phyloP scores from a whole-genome alignment of 2,113 vertebrate genomes.

The Forbesichthys papilliferus region DNA sequence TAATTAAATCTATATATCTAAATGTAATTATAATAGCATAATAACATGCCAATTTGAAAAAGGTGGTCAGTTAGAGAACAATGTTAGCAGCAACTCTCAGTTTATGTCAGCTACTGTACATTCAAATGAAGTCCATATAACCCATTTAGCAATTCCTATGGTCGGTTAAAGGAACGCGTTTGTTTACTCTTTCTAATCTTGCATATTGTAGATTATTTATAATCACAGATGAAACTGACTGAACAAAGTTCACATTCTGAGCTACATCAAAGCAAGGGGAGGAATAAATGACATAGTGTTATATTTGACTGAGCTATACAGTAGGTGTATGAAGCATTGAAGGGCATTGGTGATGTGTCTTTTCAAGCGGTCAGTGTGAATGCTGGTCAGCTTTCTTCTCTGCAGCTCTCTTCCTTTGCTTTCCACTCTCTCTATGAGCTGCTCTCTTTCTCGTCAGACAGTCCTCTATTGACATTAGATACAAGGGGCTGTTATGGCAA shows the following conservation, averaged over 20 bases:
- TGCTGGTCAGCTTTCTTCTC: not conserved
- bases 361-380: not conserved
- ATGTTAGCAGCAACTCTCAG: too few relatives aligned
- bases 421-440: not conserved
- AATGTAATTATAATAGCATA: too few relatives aligned
- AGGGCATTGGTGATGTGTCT: not conserved
- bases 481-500: conserved; percentile 45
- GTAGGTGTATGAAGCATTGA: not conserved
- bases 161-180: too few relatives aligned
- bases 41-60: too few relatives aligned
- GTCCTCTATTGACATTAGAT: conserved; percentile 38
- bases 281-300: not conserved
- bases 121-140: too few relatives aligned
- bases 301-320: not conserved
- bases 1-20: too few relatives aligned
- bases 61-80: too few relatives aligned
- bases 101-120: too few relatives aligned
- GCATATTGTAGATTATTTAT: not conserved
- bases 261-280: not conserved
- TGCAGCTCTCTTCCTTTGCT: not conserved
- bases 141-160: too few relatives aligned
- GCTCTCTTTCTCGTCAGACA: conserved; percentile 10
- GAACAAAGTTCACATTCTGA: not conserved
- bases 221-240: not conserved
- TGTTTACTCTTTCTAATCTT: not conserved